Base-by-base conservation (phyloP, 2,888 invertebrate species). In the Apoderus coryli region DNA sequence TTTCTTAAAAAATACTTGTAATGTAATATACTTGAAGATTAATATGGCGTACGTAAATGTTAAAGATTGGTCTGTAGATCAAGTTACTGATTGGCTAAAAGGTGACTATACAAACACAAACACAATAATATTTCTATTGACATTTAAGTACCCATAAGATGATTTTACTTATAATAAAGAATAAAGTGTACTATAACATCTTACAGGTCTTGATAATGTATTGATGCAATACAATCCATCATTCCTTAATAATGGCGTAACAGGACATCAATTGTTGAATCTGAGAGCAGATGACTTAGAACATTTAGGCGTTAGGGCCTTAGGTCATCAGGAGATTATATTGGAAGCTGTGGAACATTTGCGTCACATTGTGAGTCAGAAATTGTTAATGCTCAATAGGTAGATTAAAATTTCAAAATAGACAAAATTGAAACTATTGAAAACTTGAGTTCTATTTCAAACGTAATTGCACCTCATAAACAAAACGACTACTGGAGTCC, bases 261-360 rank as follows among this genome's bases (percentile, higher is more conserved):
- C 76, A 50, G 95, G 90, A 4, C 67, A 76, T 44, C 76, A 79
- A 48, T 65, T 95, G 51, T 64, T 92, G 43, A 77, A 77, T 53
- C 67, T 93, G 47, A 73, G 86, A 35, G 78, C 86, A 28, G 84
- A 88, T 53, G 89, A 90, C 60, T 67, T 95, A 39, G 81, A 86
- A 51, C 75, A 80, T 53, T 66, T 93, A 31, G 85, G 88, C 12
- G 76, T 95, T 50, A 64, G 65, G 37, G 76, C 80, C 52, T 72
- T 95, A 38, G 93, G 93, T 6, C 92, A 93, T 55, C 90, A 93
- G 57, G 92, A 92, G 56, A 72, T 90, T 31, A 73, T 95, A 39
- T 65, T 95, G 25, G 90, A 92, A 57, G 90, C 89, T 28, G 82
- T 93, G 9, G 88, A 89, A 47, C 79, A 88, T 45, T 66, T 95